Evolutionary conservation across 2,888 invertebrate genomes (phyloP), one percentile per base, ranked within the genome.

Genomic region (Cabera pusaria): DNA sequence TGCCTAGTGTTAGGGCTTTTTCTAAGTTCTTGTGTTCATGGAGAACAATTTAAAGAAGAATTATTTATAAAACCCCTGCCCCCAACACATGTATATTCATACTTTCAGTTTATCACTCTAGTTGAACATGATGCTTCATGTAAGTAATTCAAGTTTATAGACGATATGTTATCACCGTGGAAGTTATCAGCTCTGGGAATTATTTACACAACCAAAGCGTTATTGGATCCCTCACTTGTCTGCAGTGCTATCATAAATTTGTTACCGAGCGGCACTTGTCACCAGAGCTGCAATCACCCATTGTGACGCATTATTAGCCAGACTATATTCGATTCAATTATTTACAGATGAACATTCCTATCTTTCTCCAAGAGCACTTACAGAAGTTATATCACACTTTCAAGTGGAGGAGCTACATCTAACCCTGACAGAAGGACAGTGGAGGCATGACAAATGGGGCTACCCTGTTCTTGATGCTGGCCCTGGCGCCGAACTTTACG

Each of bases 381-480:
- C 96, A 5, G 98, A 98, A 88, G 93, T 98, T 21, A 90, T 98
- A 56, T 91, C 93, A 23, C 91, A 94, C 16, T 96, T 96, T 72
- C 91, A 94, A 67, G 93, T 99, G 0, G 94, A 95, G 69, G 98
- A 98, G 74, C 79, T 99, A 8, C 97, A 98, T 67, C 90, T 99
- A 27, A 95, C 95, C 38, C 90, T 99, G 40, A 98, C 98, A 0
- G 96, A 97, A 77, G 99, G 99, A 0, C 88, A 97, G 35, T 99
- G 99, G 99, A 92, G 95, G 45, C 95, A 98, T 74, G 93, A 95
- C 54, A 93, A 93, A 36, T 99, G 98, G 98, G 98, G 98, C 0
- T 97, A 97, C 82, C 98, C 98, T 1, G 92, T 96, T 12, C 79
- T 93, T 5, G 95, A 97, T 74, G 95, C 97, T 1, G 95, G 98